Conservation (phyloP, 2,797 vertebrate genomes). For the Lutjanus argentimaculatus region DNA sequence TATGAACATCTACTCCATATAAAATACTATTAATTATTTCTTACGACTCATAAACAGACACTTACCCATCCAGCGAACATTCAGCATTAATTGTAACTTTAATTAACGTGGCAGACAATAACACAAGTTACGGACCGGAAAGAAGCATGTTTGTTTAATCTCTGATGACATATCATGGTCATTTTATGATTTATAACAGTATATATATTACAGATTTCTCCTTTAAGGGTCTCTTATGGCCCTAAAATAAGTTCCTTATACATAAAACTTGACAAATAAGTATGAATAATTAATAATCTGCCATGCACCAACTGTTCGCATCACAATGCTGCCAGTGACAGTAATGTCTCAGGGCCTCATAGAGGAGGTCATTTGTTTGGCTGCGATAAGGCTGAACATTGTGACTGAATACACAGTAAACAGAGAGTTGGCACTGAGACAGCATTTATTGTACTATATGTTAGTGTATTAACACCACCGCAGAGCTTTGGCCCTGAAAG, state of each 20-base stretch:
- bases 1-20: too few species aligned
- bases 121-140: too few species aligned
- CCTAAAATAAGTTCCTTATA: not conserved
- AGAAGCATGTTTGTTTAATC: too few species aligned
- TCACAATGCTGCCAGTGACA: not conserved
- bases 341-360: not conserved
- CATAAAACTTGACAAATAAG: not conserved
- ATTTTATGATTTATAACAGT: too few species aligned
- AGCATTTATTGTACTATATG: not conserved
- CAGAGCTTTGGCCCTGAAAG: slow-evolving; percentile 13
- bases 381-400: not conserved
- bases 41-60: too few species aligned
- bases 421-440: not conserved
- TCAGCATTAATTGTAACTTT: too few species aligned
- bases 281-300: not conserved
- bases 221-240: not conserved
- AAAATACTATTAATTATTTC: too few species aligned
- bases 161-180: too few species aligned
- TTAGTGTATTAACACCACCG: not conserved
- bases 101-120: too few species aligned
- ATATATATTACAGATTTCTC: too few species aligned
- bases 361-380: not conserved
- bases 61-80: too few species aligned
- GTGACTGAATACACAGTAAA: not conserved
- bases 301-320: not conserved